phyloP scores from a whole-genome alignment of 1,140 invertebrate species.

The Lasioglossum baleicum region DNA sequence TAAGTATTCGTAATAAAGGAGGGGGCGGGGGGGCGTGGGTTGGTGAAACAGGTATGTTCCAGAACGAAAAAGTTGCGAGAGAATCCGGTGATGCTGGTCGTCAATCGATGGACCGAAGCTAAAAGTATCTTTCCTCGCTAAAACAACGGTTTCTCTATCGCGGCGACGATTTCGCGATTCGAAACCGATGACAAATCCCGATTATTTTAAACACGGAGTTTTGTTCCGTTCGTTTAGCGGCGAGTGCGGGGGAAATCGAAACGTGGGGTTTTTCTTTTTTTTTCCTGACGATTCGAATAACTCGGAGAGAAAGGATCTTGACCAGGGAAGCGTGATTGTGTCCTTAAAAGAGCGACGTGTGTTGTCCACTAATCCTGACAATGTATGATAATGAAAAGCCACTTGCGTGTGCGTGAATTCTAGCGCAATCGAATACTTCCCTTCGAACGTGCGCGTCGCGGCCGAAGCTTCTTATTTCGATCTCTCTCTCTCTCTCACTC shows the following conservation, averaged over 20 bases:
- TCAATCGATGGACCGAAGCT: not conserved
- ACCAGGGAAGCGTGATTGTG: not conserved
- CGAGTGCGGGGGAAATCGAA: not conserved
- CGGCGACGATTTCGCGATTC: constrained; percentile 7
- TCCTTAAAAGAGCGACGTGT: not conserved
- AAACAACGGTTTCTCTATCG: constrained; percentile 3
- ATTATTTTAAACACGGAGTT: no score
- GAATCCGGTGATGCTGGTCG: constrained; percentile 13
- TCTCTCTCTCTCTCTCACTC: not conserved
- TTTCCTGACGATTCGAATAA: not conserved
- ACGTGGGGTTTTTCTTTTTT: not conserved
- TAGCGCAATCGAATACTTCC: constrained; percentile 35
- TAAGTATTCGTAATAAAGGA: constrained; percentile 47
- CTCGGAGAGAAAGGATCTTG: not conserved
- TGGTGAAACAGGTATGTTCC: constrained; percentile 20
- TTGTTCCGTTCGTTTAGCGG: not conserved
- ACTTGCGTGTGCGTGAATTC: constrained; percentile 30
- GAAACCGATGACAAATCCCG: not conserved
- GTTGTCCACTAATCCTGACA: constrained; percentile 12
- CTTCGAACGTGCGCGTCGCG: constrained; percentile 13
- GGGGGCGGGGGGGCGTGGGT: not conserved
- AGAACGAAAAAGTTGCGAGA: constrained; percentile 13
- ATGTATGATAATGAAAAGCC: constrained; percentile 59
- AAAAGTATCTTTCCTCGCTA: no score
- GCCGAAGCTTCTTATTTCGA: constrained; percentile 11